A percentile compares a stretch with the other conserved stretches of the same genome.
Conservation (phyloP, 2,113 vertebrate species). For the Ivindomyrus marchei region DNA sequence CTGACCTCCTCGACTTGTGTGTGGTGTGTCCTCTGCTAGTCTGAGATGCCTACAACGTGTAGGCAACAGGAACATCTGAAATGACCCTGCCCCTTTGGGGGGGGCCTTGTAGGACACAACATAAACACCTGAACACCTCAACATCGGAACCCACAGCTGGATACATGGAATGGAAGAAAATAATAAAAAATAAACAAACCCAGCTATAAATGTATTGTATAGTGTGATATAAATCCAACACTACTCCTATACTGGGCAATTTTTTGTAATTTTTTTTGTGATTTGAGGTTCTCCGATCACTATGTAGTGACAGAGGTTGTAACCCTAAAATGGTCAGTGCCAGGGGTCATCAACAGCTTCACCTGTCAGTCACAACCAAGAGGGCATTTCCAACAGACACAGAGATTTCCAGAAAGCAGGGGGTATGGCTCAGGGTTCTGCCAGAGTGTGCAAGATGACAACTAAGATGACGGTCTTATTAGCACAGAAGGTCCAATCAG, state of each 20-base stretch:
- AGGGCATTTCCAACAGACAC: constrained; percentile 17
- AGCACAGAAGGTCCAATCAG: constrained; percentile 66
- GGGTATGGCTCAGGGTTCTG: constrained; percentile 19
- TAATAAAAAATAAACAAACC: background rate
- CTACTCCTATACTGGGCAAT: background rate
- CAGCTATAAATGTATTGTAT: background rate
- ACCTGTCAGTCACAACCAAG: constrained; percentile 1
- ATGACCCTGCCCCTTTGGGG: background rate
- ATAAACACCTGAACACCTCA: background rate
- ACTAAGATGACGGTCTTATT: constrained; percentile 55
- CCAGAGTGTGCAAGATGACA: constrained; percentile 33
- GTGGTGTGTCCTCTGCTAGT: background rate
- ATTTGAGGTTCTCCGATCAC: background rate
- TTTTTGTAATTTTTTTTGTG: background rate
- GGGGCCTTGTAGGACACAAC: background rate
- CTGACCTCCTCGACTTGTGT: background rate
- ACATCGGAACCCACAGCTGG: background rate
- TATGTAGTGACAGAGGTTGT: background rate
- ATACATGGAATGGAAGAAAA: background rate
- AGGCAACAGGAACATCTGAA: background rate
- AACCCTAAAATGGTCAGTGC: background rate
- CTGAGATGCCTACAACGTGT: background rate
- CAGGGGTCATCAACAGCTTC: background rate
- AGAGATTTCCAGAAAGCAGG: constrained; percentile 31
- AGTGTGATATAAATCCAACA: background rate